These are phyloP conservation scores for Ptyas mucosa DNA, from an alignment of 2,113 vertebrate species.

Conservation along the genomic window DNA sequence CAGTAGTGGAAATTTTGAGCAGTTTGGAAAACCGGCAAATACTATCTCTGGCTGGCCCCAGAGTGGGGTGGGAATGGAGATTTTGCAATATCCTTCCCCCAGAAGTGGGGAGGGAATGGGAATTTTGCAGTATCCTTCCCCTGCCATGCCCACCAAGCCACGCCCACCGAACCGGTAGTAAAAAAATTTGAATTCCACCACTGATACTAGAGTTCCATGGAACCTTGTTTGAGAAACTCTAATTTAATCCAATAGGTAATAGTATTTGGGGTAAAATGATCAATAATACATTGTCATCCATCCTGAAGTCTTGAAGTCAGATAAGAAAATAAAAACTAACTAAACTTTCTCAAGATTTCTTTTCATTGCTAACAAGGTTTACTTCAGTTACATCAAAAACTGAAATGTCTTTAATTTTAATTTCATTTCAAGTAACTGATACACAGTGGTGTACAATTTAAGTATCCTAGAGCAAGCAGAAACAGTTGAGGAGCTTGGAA, in stretches of 20 bases:
- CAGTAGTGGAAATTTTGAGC: too few relatives aligned
- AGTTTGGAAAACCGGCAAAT: too few relatives aligned
- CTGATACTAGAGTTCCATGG: too few relatives aligned
- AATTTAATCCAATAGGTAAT: neutral
- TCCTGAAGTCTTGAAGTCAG: neutral
- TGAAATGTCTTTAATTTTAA: neutral
- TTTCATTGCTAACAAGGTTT: neutral
- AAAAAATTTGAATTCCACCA: too few relatives aligned
- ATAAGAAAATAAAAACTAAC: neutral
- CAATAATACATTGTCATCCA: neutral
- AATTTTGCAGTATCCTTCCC: too few relatives aligned
- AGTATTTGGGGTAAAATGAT: neutral
- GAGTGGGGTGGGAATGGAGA: too few relatives aligned
- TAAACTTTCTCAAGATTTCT: neutral
- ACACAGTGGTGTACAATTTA: constrained; percentile 14
- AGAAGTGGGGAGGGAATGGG: too few relatives aligned
- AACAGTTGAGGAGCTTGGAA: constrained; percentile 23
- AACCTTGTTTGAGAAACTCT: too few relatives aligned
- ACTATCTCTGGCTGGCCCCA: too few relatives aligned
- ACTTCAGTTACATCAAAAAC: neutral
- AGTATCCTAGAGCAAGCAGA: neutral
- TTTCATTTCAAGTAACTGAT: constrained; percentile 6
- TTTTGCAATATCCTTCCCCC: too few relatives aligned
- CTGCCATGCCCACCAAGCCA: too few relatives aligned
- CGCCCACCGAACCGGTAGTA: too few relatives aligned